A percentile compares a stretch with the other conserved stretches of the same genome.
phyloP scores from a whole-genome alignment of 2,113 vertebrate genomes.

The Halichoerus grypus region DNA sequence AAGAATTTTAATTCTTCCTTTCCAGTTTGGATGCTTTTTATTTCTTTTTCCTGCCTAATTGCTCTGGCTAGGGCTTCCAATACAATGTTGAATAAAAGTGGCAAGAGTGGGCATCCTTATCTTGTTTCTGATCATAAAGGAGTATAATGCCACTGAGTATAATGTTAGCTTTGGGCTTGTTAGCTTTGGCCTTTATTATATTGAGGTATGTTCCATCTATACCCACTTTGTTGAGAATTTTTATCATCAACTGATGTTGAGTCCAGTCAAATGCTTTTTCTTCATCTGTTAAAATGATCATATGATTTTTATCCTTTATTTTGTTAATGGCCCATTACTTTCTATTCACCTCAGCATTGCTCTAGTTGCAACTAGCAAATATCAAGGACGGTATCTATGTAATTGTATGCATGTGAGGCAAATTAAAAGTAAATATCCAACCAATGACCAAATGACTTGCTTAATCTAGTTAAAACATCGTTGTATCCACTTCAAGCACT shows the following conservation, averaged over 20 bases:
- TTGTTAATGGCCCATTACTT: neutral
- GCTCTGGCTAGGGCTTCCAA: neutral
- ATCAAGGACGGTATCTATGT: neutral
- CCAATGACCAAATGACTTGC: conserved; percentile 25
- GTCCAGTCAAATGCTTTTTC: neutral
- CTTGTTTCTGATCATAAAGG: neutral
- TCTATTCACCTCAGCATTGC: conserved; percentile 9
- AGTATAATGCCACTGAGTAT: neutral
- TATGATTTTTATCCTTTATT: neutral
- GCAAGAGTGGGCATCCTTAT: neutral
- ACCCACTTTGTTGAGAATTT: neutral
- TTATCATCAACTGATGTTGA: neutral
- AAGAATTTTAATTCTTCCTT: neutral
- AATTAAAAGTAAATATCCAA: conserved; percentile 56
- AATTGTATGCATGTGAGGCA: neutral
- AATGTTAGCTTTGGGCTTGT: neutral
- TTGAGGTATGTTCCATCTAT: neutral
- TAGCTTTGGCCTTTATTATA: neutral
- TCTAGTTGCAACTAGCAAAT: conserved; percentile 13
- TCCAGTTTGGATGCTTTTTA: neutral
- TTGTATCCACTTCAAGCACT: conserved; percentile 1
- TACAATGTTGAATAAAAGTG: neutral
- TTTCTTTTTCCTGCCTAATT: neutral
- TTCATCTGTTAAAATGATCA: neutral
- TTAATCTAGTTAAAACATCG: conserved; percentile 16